Percentiles rank a stretch among this genome's conserved stretches.
Conservation (phyloP, 2,797 vertebrate species). For the Apogon hyalosoma region DNA sequence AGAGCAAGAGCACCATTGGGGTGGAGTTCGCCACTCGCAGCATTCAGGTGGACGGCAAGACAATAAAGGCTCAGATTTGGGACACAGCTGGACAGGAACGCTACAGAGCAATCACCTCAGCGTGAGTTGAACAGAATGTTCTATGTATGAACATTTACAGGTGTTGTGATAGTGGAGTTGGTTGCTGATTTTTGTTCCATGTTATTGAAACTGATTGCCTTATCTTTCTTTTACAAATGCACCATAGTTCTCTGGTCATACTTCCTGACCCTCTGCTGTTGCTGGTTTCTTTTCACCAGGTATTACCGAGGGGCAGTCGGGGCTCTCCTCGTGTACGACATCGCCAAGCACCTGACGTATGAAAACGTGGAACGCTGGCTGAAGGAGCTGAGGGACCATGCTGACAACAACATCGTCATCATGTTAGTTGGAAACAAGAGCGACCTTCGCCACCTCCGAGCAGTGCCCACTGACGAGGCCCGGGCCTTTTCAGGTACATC, state of each 20-base stretch:
- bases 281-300: slow-evolving; percentile 71
- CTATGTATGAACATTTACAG: too few species aligned
- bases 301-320: slow-evolving; percentile 92
- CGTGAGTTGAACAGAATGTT: slow-evolving; percentile 76
- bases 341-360: slow-evolving; percentile 91
- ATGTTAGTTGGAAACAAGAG: slow-evolving; percentile 99
- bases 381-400: slow-evolving; percentile 91
- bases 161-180: not conserved
- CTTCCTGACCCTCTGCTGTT: not conserved
- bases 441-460: slow-evolving; percentile 93
- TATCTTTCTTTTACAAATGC: too few species aligned
- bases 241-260: too few species aligned
- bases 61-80: slow-evolving; percentile 91
- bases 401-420: slow-evolving; percentile 89
- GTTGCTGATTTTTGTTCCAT: too few species aligned
- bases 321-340: slow-evolving; percentile 90
- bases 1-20: slow-evolving; percentile 93
- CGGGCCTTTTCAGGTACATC: slow-evolving; percentile 93
- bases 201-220: too few species aligned
- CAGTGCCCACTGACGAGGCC: slow-evolving; percentile 95
- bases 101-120: slow-evolving; percentile 91
- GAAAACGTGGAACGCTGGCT: slow-evolving; percentile 93
- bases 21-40: slow-evolving; percentile 93
- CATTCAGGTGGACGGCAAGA: slow-evolving; percentile 91
- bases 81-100: slow-evolving; percentile 90